These are phyloP conservation scores for Tachina lurida DNA, from an alignment of 2,888 invertebrate genomes.

Conservation along the genomic window DNA sequence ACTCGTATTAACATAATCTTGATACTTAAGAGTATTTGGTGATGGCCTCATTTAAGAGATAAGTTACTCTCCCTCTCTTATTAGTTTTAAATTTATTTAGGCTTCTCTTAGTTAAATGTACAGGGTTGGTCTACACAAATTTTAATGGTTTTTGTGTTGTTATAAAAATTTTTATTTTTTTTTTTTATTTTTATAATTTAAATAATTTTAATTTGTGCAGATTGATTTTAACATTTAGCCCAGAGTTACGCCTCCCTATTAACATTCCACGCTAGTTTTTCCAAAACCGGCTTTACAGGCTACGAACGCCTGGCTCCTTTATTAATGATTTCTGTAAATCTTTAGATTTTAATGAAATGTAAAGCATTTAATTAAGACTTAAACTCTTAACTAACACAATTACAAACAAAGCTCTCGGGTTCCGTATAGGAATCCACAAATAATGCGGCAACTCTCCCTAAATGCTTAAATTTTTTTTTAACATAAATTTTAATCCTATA, in stretches of 20 bases:
- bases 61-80: constrained; percentile 17
- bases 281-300: constrained; percentile 65
- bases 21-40: neutral
- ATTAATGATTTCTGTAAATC: constrained; percentile 28
- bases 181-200: constrained; percentile 56
- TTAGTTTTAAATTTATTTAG: constrained; percentile 25
- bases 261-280: constrained; percentile 58
- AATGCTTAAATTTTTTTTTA: constrained; percentile 34
- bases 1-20: neutral
- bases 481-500: constrained; percentile 10
- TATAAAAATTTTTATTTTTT: constrained; percentile 41
- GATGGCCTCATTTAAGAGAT: constrained; percentile 46
- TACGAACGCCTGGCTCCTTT: constrained; percentile 55
- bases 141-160: constrained; percentile 51
- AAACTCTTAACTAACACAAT: neutral
- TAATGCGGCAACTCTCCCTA: neutral
- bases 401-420: constrained; percentile 5
- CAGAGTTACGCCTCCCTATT: constrained; percentile 36
- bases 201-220: constrained; percentile 55
- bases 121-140: constrained; percentile 26
- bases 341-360: constrained; percentile 27
- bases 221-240: neutral
- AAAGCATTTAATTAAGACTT: neutral
- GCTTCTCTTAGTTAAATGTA: constrained; percentile 38
- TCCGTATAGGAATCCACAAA: constrained; percentile 33